Evolutionary conservation across 2,113 vertebrate genomes (phyloP).

Genomic region (Gadus macrocephalus): DNA sequence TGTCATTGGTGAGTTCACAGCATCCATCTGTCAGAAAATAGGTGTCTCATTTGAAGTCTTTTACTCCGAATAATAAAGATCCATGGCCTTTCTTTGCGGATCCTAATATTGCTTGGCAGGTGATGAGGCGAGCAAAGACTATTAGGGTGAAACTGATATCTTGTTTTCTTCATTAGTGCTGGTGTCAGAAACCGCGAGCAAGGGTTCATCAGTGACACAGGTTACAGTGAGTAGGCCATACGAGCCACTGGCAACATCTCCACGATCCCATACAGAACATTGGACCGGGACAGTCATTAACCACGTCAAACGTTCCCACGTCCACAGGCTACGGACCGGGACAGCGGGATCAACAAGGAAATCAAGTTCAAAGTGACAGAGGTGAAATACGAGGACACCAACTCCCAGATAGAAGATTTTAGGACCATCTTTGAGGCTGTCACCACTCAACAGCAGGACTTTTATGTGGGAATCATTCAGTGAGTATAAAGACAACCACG

Average conservation of each 20-base stretch:
- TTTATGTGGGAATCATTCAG: conserved; percentile 61
- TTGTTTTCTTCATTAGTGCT: conserved; percentile 52
- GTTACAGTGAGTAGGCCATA: conserved; percentile 64
- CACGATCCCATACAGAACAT: too few relatives aligned
- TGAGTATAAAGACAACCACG: conserved; percentile 40
- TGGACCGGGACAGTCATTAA: background rate
- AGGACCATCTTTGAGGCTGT: conserved; percentile 64
- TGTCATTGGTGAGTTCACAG: conserved; percentile 75
- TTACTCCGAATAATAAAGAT: background rate
- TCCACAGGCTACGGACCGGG: conserved; percentile 79
- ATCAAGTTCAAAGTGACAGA: conserved; percentile 72
- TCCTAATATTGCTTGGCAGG: background rate
- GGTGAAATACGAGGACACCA: conserved; percentile 62
- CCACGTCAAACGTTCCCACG: background rate
- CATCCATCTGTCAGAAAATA: too few relatives aligned
- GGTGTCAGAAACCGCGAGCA: conserved; percentile 61
- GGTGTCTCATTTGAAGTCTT: too few relatives aligned
- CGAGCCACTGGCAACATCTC: background rate
- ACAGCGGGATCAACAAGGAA: conserved; percentile 63
- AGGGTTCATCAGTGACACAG: conserved; percentile 57
- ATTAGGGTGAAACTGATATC: background rate
- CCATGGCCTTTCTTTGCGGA: background rate
- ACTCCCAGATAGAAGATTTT: rapidly evolving
- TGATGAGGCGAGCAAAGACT: background rate
- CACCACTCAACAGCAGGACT: conserved; percentile 39